Conservation (phyloP, 2,797 vertebrate genomes). For the Menidia menidia region DNA sequence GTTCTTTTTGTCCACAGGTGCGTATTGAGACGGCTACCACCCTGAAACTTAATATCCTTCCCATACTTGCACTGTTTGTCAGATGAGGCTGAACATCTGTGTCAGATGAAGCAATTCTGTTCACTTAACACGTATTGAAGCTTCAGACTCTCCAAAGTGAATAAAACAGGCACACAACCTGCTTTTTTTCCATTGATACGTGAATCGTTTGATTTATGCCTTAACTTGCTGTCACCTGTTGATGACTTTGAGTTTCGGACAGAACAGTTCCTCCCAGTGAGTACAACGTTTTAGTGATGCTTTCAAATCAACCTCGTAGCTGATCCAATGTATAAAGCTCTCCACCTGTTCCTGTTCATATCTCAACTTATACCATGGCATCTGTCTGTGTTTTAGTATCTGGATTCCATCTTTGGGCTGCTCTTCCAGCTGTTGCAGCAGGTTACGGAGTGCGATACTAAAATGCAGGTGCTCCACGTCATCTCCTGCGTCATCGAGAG, state of each 20-base stretch:
- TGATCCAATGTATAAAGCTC: neutral
- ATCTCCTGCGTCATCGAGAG: conserved; percentile 97
- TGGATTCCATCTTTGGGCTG: conserved; percentile 93
- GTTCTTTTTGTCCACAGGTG: conserved; percentile 81
- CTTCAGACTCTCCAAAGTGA: too few species aligned
- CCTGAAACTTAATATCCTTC: conserved; percentile 98
- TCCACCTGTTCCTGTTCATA: neutral
- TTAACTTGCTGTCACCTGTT: conserved; percentile 90
- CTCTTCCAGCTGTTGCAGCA: conserved; percentile 96
- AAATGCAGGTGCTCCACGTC: conserved; percentile 98
- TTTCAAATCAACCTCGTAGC: neutral
- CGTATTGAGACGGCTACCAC: conserved; percentile 97
- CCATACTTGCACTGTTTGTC: neutral
- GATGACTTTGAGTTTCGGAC: conserved; percentile 98
- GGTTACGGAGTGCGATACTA: conserved; percentile 96
- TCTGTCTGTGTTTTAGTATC: conserved; percentile 81
- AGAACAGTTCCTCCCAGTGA: conserved; percentile 95
- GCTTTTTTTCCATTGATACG: too few species aligned
- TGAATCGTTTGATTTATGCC: conserved; percentile 28
- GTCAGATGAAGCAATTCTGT: neutral
- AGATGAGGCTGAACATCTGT: neutral
- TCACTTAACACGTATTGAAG: neutral
- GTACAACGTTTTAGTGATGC: conserved; percentile 39
- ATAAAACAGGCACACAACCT: too few species aligned
- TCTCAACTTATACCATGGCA: neutral